Conservation (phyloP, 2,113 vertebrate genomes). For the Zosterops lateralis region DNA sequence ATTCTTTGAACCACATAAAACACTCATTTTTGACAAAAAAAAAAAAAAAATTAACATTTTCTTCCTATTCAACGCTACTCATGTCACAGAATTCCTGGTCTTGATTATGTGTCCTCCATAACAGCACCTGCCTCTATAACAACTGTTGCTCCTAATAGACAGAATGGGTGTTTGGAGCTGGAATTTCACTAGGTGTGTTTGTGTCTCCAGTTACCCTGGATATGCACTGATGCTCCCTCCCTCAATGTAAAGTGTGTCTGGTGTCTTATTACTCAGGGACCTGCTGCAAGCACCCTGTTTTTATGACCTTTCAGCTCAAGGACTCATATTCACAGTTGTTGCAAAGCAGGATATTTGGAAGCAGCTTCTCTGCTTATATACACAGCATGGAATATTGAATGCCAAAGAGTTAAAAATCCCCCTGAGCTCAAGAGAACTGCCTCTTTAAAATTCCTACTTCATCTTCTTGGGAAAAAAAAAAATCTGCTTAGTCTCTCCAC, state of each 20-base stretch:
- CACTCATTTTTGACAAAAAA: background rate
- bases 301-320: background rate
- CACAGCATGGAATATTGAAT: background rate
- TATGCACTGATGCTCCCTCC: background rate
- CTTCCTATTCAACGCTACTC: background rate
- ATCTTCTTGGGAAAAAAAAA: background rate
- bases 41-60: background rate
- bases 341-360: background rate
- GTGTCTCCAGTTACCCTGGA: background rate
- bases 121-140: background rate
- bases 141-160: background rate
- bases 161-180: background rate
- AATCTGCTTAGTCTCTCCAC: background rate
- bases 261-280: background rate
- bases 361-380: background rate
- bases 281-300: background rate
- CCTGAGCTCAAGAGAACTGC: background rate
- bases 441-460: slow-evolving; percentile 2
- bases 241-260: background rate
- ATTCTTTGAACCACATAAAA: background rate
- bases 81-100: background rate
- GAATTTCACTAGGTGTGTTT: background rate
- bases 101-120: accelerated
- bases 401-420: background rate
- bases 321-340: background rate